Evolutionary conservation across 2,113 vertebrate genomes (phyloP).

Genomic region (Psittacara wagleri): DNA sequence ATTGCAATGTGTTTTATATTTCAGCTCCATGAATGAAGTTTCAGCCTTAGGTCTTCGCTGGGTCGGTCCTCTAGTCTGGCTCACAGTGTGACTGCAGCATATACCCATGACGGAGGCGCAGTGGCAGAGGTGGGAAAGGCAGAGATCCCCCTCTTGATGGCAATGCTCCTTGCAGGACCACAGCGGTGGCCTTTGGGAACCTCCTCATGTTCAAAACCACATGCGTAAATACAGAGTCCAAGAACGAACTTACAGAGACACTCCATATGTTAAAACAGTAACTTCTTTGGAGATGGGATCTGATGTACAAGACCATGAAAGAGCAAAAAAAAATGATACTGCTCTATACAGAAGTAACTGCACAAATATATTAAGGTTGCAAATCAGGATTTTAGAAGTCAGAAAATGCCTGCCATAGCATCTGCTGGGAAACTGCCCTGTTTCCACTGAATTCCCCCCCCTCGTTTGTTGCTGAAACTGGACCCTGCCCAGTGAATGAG

Average conservation of each 20-base stretch:
- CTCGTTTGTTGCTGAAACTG: conserved; percentile 10
- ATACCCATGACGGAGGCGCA: accelerated
- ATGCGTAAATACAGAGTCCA: background rate
- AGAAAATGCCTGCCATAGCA: background rate
- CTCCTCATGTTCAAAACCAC: background rate
- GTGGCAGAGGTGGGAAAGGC: background rate
- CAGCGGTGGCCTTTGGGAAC: background rate
- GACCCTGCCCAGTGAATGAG: background rate
- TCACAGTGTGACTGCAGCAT: accelerated
- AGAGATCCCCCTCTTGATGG: background rate
- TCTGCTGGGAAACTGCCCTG: background rate
- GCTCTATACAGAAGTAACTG: background rate
- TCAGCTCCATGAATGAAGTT: background rate
- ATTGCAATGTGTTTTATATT: background rate
- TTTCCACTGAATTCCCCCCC: background rate
- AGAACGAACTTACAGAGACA: background rate
- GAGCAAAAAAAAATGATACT: background rate
- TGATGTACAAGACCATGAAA: background rate
- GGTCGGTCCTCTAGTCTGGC: background rate
- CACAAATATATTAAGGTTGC: background rate
- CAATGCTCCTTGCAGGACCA: background rate
- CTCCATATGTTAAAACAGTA: background rate
- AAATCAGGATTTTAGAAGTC: background rate
- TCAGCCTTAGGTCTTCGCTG: background rate
- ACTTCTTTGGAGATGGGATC: background rate